Conservation (phyloP, 2,888 invertebrate genomes). For the Coremacera marginata region DNA sequence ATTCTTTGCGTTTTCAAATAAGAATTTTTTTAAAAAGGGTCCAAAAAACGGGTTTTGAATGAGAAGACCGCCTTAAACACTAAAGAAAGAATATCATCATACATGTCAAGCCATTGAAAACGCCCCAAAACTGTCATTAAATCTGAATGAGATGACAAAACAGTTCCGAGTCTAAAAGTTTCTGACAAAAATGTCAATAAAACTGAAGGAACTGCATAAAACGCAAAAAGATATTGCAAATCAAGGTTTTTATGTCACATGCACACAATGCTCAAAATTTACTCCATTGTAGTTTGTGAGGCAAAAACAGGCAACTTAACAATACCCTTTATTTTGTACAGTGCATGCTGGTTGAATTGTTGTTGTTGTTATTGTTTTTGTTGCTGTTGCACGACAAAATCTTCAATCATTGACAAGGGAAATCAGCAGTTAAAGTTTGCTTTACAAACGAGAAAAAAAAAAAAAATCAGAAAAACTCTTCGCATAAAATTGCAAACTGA, state of each 20-base stretch:
- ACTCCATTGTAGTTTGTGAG: not conserved
- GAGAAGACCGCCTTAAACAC: too few relatives aligned
- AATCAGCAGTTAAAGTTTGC: not conserved
- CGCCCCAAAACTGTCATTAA: too few relatives aligned
- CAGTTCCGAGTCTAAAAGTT: not conserved
- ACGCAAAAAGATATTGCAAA: not conserved
- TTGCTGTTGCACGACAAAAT: not conserved
- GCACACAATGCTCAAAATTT: not conserved
- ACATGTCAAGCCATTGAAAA: too few relatives aligned
- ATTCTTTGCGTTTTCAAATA: too few relatives aligned
- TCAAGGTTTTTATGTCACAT: not conserved
- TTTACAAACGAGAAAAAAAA: not conserved
- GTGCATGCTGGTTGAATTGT: not conserved
- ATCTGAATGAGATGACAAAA: not conserved
- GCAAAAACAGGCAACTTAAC: not conserved
- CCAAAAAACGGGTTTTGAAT: too few relatives aligned
- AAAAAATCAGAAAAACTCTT: too few relatives aligned
- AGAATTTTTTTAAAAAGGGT: too few relatives aligned
- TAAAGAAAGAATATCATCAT: too few relatives aligned
- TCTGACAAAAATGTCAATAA: too few relatives aligned
- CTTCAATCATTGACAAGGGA: not conserved
- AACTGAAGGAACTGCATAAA: too few relatives aligned
- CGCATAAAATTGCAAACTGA: too few relatives aligned
- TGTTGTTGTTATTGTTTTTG: constrained; percentile 4
- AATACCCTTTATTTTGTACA: not conserved